These are phyloP conservation scores for Spisula subtruncata DNA, from an alignment of 2,888 invertebrate genomes.

Conservation along the genomic window DNA sequence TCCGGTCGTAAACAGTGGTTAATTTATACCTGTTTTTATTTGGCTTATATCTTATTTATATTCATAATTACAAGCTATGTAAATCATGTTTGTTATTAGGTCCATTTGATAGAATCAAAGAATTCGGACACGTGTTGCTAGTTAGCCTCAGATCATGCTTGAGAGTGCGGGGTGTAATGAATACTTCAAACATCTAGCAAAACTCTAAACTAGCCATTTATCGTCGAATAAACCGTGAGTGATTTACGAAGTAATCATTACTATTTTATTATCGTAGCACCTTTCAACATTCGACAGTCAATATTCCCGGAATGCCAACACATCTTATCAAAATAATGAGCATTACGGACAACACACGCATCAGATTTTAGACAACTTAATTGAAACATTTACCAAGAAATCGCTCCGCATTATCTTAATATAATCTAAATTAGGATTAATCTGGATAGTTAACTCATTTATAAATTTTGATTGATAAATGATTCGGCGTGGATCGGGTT, in stretches of 20 bases:
- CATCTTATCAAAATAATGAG: slow-evolving; percentile 65
- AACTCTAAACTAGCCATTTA: slow-evolving; percentile 47
- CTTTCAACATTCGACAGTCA: slow-evolving; percentile 57
- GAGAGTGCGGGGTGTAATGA: slow-evolving; percentile 32
- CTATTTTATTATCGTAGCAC: slow-evolving; percentile 51
- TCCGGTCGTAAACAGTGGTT: slow-evolving; percentile 8
- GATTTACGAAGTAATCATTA: slow-evolving; percentile 55
- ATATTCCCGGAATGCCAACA: slow-evolving; percentile 68
- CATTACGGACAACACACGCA: slow-evolving; percentile 53
- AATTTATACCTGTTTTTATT: background rate
- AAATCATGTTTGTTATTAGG: background rate
- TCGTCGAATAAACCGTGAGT: slow-evolving; percentile 45
- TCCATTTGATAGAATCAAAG: slow-evolving; percentile 25
- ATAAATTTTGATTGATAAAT: slow-evolving; percentile 71
- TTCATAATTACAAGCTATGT: slow-evolving; percentile 2
- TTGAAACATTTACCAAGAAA: slow-evolving; percentile 71
- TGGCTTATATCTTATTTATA: slow-evolving; percentile 7
- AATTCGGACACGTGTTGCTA: slow-evolving; percentile 34
- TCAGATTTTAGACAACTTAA: slow-evolving; percentile 67
- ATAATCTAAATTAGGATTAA: slow-evolving; percentile 74
- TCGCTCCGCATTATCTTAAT: slow-evolving; percentile 67
- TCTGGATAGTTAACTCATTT: slow-evolving; percentile 67
- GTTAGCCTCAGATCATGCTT: slow-evolving; percentile 31
- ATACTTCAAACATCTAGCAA: slow-evolving; percentile 39
- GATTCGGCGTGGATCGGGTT: slow-evolving; percentile 48